Evolutionary conservation across 2,888 invertebrate genomes (phyloP), one percentile per base, ranked within the genome.

Genomic region (Xestia ashworthii): DNA sequence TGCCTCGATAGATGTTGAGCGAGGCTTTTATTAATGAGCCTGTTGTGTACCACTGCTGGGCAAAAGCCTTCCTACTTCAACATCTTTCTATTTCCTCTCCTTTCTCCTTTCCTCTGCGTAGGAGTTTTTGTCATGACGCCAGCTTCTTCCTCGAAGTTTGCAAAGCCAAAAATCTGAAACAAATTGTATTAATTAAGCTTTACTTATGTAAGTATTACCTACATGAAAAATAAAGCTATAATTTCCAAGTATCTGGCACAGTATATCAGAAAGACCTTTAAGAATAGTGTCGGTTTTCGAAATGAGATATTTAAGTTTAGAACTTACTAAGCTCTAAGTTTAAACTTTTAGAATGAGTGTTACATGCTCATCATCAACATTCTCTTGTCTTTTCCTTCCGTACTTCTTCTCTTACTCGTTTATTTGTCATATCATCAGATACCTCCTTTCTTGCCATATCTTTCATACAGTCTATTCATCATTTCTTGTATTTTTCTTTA

Each of bases 91-190:
- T n/a, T 16, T 44, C 4, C 6, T 65, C n/a, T 65, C 41, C n/a
- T 44, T 65, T 14, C 44, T 41, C 41, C 14, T 44, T n/a, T 60
- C 16, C 16, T 60, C 32, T 16, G 8, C 19, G 9, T 19, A 19
- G 60, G 32, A 60, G 60, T 60, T 32, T 60, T 19, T 16, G 16
- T 32, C 60, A 60, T 60, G 4, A 6, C n/a, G 8, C 41, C 8
- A 14, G 22, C n/a, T 44, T 44, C 9, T 44, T 25, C 3, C n/a
- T 14, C n/a, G 65, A 44, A 65, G 44, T 65, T 65, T 16, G 38
- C 14, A 44, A 65, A 65, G 46, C 0, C 41, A 65, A 65, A 44
- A 25, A 65, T n/a, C 65, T 65, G 65, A 44, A 65, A 65, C 65
- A 65, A 65, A 64, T n/a, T 41, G 22, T n/a, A 41, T 38, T 12